Percentiles rank a stretch among this genome's conserved stretches.
Conservation (phyloP, 2,113 vertebrate species). For the Camelus bactrianus region DNA sequence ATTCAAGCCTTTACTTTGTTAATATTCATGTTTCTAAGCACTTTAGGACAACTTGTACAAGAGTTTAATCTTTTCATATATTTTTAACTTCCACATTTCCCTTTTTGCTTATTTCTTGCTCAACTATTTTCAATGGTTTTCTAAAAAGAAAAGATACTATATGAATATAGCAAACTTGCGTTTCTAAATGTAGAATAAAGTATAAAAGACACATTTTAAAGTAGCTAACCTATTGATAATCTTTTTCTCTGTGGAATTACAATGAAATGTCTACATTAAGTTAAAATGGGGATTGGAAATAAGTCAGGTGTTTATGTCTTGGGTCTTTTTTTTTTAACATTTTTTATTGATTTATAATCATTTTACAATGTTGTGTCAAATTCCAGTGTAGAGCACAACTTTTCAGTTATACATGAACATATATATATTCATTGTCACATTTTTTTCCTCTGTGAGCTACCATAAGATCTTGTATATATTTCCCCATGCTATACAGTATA, state of each 20-base stretch:
- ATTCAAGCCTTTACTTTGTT: neutral
- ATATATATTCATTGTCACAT: no score
- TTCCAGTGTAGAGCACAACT: no score
- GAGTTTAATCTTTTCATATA: neutral
- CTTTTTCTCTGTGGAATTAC: neutral
- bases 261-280: neutral
- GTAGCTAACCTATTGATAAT: neutral
- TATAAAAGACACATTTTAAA: neutral
- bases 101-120: constrained; percentile 2
- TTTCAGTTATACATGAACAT: no score
- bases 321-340: no score
- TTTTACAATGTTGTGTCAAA: no score
- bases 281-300: neutral
- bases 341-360: no score
- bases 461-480: no score
- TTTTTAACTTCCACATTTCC: neutral
- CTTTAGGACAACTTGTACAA: neutral
- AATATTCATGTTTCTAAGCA: neutral
- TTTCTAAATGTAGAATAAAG: neutral
- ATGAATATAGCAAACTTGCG: neutral
- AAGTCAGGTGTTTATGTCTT: neutral
- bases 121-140: neutral
- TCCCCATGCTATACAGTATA: no score
- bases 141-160: neutral
- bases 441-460: no score